Conservation (phyloP, 2,113 vertebrate species). For the Syngnathoides biaculeatus region DNA sequence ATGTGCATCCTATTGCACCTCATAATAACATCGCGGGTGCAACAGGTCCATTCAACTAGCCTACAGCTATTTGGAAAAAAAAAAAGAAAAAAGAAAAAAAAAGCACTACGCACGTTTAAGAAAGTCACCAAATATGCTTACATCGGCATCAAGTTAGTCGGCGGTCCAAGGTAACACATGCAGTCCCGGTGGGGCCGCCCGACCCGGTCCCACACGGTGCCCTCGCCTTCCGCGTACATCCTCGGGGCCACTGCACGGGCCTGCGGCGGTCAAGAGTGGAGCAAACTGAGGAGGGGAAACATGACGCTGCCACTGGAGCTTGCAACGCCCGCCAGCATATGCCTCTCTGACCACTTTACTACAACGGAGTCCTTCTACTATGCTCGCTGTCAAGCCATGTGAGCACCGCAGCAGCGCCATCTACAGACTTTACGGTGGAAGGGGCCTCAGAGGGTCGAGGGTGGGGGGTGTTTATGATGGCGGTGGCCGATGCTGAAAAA, state of each 20-base stretch:
- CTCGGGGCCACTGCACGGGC: slow-evolving; percentile 41
- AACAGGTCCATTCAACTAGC: slow-evolving; percentile 30
- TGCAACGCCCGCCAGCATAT: slow-evolving; percentile 45
- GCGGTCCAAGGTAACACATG: slow-evolving; percentile 77
- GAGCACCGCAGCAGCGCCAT: slow-evolving; percentile 42
- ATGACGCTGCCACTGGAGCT: slow-evolving; percentile 34
- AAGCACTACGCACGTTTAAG: neutral
- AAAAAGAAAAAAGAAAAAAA: no score
- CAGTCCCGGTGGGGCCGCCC: slow-evolving; percentile 71
- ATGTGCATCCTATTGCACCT: neutral
- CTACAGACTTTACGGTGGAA: neutral
- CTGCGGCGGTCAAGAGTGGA: slow-evolving; percentile 24
- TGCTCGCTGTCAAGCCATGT: slow-evolving; percentile 29
- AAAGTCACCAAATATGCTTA: slow-evolving; percentile 55
- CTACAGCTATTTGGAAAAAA: no score
- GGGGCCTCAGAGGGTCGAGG: no score
- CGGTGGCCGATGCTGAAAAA: neutral
- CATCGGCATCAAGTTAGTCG: slow-evolving; percentile 72
- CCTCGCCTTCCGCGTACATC: slow-evolving; percentile 73
- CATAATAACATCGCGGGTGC: slow-evolving; percentile 16
- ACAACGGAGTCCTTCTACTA: slow-evolving; percentile 15
- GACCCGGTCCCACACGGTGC: slow-evolving; percentile 71
- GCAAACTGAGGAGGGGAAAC: slow-evolving; percentile 21
- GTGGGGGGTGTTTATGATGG: neutral
- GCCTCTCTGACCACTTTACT: slow-evolving; percentile 32